These are phyloP conservation scores for Protophormia terraenovae DNA, from an alignment of 2,888 invertebrate species.

Conservation along the genomic window DNA sequence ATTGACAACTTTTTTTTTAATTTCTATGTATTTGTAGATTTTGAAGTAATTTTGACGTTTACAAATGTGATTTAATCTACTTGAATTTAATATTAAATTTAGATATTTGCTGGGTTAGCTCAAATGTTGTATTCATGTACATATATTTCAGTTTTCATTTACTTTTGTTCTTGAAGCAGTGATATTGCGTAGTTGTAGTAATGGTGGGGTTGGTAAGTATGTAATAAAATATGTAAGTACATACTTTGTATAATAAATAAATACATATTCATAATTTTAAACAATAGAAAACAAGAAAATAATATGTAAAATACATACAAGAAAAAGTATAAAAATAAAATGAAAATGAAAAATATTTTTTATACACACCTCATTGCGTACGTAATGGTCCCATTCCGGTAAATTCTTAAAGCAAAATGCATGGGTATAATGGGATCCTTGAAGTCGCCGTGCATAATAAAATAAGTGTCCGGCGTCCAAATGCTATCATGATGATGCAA, in stretches of 20 bases:
- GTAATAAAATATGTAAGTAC: neutral
- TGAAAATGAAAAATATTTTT: neutral
- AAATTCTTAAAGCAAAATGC: constrained; percentile 95
- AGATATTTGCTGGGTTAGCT: too few species aligned
- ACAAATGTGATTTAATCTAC: too few species aligned
- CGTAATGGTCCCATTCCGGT: constrained; percentile 95
- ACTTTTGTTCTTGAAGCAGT: too few species aligned
- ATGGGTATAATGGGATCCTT: constrained; percentile 96
- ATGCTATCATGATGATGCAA: constrained; percentile 95
- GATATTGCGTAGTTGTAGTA: too few species aligned
- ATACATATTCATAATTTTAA: constrained; percentile 5
- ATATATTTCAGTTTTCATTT: too few species aligned
- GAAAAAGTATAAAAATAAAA: neutral
- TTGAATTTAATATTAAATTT: too few species aligned
- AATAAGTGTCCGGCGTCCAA: constrained; percentile 97
- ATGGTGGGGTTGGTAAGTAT: neutral
- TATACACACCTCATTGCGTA: constrained; percentile 91
- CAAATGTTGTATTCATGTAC: too few species aligned
- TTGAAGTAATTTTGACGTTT: too few species aligned
- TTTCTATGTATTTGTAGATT: too few species aligned
- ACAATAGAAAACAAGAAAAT: neutral
- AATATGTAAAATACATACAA: neutral
- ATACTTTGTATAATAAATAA: neutral
- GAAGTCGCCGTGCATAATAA: constrained; percentile 98
- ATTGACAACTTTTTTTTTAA: too few species aligned